Evolutionary conservation across 2,797 vertebrate genomes (phyloP).

Genomic region (Heliangelus exortis): DNA sequence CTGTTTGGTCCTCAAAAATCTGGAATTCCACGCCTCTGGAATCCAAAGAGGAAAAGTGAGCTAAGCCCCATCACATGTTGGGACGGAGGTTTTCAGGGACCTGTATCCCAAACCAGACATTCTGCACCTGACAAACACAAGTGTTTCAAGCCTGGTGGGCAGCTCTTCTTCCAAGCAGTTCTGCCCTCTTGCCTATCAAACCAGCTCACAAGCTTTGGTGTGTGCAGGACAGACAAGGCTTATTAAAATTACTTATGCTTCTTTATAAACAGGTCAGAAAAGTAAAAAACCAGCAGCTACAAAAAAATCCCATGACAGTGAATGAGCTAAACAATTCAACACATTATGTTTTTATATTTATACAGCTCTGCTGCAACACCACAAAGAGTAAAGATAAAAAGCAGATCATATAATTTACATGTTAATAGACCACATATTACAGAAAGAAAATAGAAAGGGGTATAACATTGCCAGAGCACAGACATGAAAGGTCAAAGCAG

Average conservation of each 20-base stretch:
- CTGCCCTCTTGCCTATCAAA: neutral
- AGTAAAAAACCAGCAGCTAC: neutral
- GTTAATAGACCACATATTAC: conserved; percentile 5
- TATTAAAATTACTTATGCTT: neutral
- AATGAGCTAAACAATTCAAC: conserved; percentile 12
- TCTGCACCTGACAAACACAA: neutral
- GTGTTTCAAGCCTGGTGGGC: neutral
- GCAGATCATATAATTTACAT: conserved; percentile 11
- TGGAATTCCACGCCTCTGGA: neutral
- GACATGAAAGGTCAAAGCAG: conserved; percentile 32
- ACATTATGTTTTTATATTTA: conserved; percentile 9
- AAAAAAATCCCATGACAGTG: neutral
- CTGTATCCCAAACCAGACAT: neutral
- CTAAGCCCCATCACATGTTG: fast-evolving
- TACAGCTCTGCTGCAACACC: neutral
- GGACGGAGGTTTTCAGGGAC: neutral
- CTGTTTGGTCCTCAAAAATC: neutral
- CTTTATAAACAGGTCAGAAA: neutral
- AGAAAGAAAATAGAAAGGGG: conserved; percentile 2
- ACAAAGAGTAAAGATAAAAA: conserved; percentile 46
- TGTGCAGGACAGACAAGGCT: neutral
- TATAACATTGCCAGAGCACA: neutral
- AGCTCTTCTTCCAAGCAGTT: neutral
- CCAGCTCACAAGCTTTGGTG: neutral
- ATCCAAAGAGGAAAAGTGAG: neutral